Evolutionary conservation across 2,113 vertebrate species (phyloP), one percentile per base, ranked within the genome.

Genomic region (Myodes glareolus): DNA sequence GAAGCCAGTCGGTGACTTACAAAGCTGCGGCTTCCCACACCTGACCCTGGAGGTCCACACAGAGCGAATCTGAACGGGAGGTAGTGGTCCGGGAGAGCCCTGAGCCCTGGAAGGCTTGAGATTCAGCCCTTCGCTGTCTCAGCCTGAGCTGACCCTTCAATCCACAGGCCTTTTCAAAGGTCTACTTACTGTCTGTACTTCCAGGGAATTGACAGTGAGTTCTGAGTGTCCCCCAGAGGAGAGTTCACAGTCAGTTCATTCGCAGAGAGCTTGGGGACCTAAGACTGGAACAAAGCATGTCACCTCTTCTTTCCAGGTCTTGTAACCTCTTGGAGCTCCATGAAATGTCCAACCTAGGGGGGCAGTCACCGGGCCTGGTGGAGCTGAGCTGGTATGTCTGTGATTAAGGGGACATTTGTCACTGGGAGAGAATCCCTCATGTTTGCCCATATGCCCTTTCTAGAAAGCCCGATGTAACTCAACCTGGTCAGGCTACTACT

Each of bases 81-180:
- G 82, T 50, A 72, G 96, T 92, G 88, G 39, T 47, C 81, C 1
- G 10, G 65, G 9, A 81, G 65, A 45, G 45, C 63, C 73, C 96
- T 91, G 52, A 89, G 1, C 91, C 93, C 96, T 70, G 84, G 90
- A 96, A 93, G 58, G 84, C 80, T 87, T 70, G 90, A 91, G 90
- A 92, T 75, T 93, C 96, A 89, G 81, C 96, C 88, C 76, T 90
- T 70, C 93, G 94, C 72, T 63, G 47, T 29, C 68, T 94, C 88
- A 97, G 87, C 1, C 0, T 67, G 94, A 93, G 42, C 47, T 36
- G 39, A 25, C 96, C 92, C 94, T 78, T 92, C 33, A 70, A 89
- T 88, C 96, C 10, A 50, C 42, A 68, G 42, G 47, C 5, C 19
- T 63, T 87, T 86, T 72, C 92, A 91, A 96, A 13, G 88, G 36